Conservation (phyloP, 2,797 vertebrate genomes). For the Gallinago nigripennis region DNA sequence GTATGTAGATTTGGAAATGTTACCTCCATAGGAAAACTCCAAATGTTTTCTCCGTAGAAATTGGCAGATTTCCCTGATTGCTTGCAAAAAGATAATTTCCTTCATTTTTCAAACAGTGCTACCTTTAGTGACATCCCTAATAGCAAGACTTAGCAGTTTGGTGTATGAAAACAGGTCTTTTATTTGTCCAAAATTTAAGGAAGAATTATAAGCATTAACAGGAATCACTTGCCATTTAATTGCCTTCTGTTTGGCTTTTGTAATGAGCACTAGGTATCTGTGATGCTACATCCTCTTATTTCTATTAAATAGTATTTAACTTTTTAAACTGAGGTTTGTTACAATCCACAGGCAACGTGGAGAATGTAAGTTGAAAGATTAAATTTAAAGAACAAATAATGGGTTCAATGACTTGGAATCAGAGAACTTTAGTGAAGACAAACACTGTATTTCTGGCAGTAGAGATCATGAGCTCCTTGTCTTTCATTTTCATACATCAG, state of each 20-base stretch:
- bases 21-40: background rate
- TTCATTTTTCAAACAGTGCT: background rate
- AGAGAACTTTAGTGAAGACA: background rate
- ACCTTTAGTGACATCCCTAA: background rate
- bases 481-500: background rate
- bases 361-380: background rate
- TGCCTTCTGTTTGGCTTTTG: background rate
- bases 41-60: background rate
- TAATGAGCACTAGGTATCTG: background rate
- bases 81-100: background rate
- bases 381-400: background rate
- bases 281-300: background rate
- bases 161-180: background rate
- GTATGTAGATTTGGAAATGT: background rate
- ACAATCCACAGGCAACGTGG: background rate
- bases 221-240: background rate
- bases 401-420: background rate
- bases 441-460: background rate
- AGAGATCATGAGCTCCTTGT: background rate
- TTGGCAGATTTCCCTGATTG: background rate
- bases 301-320: background rate
- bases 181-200: background rate
- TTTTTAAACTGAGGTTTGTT: background rate
- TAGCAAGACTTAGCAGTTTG: no score
- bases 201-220: background rate